Conservation (phyloP, 2,888 invertebrate genomes). For the Mantis religiosa region DNA sequence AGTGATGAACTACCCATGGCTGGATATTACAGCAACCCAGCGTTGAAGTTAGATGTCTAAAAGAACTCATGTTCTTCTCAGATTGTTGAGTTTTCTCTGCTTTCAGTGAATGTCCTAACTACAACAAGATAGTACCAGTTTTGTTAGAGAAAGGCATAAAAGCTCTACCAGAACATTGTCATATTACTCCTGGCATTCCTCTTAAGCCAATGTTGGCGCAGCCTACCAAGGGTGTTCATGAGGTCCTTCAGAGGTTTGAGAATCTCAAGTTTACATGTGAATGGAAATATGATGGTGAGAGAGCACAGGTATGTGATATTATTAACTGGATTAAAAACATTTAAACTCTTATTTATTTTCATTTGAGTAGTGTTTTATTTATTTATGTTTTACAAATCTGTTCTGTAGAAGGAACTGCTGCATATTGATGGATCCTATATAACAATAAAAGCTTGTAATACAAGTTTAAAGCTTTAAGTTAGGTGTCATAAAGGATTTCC, state of each 20-base stretch:
- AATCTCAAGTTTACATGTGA: constrained; percentile 92
- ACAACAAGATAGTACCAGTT: constrained; percentile 75
- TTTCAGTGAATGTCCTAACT: constrained; percentile 90
- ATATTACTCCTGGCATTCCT: constrained; percentile 86
- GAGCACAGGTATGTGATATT: constrained; percentile 70
- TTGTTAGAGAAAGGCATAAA: constrained; percentile 71
- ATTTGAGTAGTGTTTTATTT: not conserved
- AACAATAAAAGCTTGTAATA: too few relatives aligned
- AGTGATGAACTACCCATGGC: too few relatives aligned
- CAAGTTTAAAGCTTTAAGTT: too few relatives aligned
- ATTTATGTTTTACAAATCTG: not conserved
- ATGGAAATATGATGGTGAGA: constrained; percentile 98
- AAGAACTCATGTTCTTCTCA: too few relatives aligned
- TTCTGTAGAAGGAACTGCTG: too few relatives aligned
- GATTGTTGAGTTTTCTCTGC: not conserved
- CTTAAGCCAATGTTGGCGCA: constrained; percentile 98
- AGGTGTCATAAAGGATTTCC: too few relatives aligned
- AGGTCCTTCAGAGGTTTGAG: constrained; percentile 81
- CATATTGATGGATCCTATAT: too few relatives aligned
- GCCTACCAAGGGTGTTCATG: constrained; percentile 90
- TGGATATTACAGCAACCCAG: too few relatives aligned
- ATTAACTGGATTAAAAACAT: too few relatives aligned
- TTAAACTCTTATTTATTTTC: not conserved
- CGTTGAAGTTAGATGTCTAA: too few relatives aligned
- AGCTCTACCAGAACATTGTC: constrained; percentile 73